phyloP scores from a whole-genome alignment of 2,888 invertebrate genomes.

The Hirtodrosophila cameraria region DNA sequence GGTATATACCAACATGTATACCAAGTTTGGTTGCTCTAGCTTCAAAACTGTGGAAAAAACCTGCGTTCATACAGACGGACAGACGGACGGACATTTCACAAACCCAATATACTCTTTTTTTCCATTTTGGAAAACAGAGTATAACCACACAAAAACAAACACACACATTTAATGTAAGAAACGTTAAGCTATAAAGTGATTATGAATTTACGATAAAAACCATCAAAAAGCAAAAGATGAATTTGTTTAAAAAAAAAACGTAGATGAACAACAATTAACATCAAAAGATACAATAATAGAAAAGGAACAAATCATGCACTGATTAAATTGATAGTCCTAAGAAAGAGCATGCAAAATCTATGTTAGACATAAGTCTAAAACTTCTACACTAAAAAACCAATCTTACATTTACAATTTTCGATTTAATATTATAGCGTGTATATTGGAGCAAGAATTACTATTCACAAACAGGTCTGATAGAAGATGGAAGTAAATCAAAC shows the following conservation, averaged over 20 bases:
- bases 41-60: too few species aligned
- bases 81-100: too few species aligned
- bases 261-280: conserved; percentile 15
- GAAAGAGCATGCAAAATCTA: conserved; percentile 22
- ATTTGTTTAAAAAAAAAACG: conserved; percentile 44
- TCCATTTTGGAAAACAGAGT: too few species aligned
- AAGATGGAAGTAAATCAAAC: too few species aligned
- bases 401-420: conserved; percentile 40
- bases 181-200: conserved; percentile 72
- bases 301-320: conserved; percentile 43
- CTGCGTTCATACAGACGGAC: too few species aligned
- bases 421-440: conserved; percentile 45
- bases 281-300: conserved; percentile 32
- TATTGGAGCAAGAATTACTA: conserved; percentile 35
- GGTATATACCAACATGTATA: too few species aligned
- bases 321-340: conserved; percentile 41
- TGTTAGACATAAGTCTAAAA: conserved; percentile 20
- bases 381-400: conserved; percentile 25
- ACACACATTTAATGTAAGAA: conserved; percentile 54
- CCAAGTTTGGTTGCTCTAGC: too few species aligned
- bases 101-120: too few species aligned
- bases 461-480: conserved; percentile 50
- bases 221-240: conserved; percentile 19
- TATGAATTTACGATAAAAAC: conserved; percentile 56
- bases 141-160: conserved; percentile 11